A percentile compares a stretch with the other conserved stretches of the same genome.
Evolutionary conservation across 2,888 invertebrate species (phyloP).

Genomic region (Auanema sp.): DNA sequence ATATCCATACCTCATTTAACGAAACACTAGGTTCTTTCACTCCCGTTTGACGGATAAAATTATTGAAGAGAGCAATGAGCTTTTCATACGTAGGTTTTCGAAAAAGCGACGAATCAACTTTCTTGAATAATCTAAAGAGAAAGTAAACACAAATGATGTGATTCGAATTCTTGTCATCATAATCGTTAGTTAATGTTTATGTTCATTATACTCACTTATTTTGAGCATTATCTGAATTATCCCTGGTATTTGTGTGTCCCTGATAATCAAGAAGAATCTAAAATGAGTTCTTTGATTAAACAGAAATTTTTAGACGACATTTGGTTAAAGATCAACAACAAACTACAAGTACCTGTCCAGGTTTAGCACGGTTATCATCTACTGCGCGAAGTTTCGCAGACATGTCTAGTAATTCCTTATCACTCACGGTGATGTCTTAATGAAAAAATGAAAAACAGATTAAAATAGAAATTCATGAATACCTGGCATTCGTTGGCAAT

Average conservation of each 20-base stretch:
- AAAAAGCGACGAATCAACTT: conserved; percentile 43
- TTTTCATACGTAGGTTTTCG: conserved; percentile 73
- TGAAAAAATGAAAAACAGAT: too few species aligned
- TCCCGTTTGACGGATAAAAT: conserved; percentile 76
- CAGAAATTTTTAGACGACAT: background rate
- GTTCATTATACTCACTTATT: conserved; percentile 27
- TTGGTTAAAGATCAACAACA: conserved; percentile 1
- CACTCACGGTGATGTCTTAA: background rate
- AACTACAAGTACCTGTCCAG: conserved; percentile 9
- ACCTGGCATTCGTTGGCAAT: too few species aligned
- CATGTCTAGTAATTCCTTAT: background rate
- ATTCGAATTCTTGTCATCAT: background rate
- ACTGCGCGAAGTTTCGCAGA: conserved; percentile 22
- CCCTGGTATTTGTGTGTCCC: conserved; percentile 52
- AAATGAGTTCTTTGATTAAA: background rate
- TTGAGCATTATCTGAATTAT: conserved; percentile 49
- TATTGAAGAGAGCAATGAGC: conserved; percentile 78
- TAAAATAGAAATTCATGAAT: too few species aligned
- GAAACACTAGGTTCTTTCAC: conserved; percentile 50
- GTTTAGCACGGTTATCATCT: conserved; percentile 42
- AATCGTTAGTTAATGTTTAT: background rate
- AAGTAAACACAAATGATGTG: background rate
- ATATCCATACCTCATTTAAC: conserved; percentile 69
- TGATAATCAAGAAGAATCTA: conserved; percentile 54
- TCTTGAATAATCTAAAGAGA: conserved; percentile 33